Base-by-base conservation (phyloP, 2,797 vertebrate genomes). In the Microchirus variegatus region DNA sequence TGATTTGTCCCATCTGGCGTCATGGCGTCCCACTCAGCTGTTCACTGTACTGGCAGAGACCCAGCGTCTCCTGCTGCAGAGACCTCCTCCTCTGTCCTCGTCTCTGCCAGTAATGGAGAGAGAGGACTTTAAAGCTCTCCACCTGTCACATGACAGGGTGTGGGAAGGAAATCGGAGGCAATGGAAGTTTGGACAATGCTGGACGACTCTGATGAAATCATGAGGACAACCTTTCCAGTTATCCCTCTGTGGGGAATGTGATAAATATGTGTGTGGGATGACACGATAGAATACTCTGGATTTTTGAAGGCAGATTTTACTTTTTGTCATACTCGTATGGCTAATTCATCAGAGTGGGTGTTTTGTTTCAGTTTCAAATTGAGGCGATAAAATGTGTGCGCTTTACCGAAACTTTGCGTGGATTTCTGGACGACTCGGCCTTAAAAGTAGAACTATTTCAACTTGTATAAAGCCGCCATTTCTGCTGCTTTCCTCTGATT, bases 1-100 rank as follows among this genome's bases (percentile, higher is more conserved):
- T 16, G 35, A 62, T 76, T 69, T 53, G 54, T 81, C 77, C 52
- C 59, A 55, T 19, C 45, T 74, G 76, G 65, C 52, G 11, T 70
- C 50, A 60, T 4, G 5, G 65, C n/a, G 44, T 19, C 51, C 19
- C 35, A 5, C 61, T 82, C 82, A 88, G 80, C 82, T 86, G 84
- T 76, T 79, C 75, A 45, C 36, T 45, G 60, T 5, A 12, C 65
- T 67, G 77, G 70, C 77, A 59, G 52, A 35, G 13, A 18, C 7
- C 19, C 19, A 57, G 60, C 44, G 46, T 47, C 31, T 38, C 49
- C 53, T 48, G 22, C 36, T 42, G 12, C 41, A 14, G 41, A 52
- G 15, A 18, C 37, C 58, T 56, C 51, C 44, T 54, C 18, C 56
- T 54, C 18, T 53, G 35, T 8, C 67, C 38, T 44, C 42, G 48